Base-by-base conservation (phyloP, 1,140 invertebrate species). In the Sipha flava region DNA sequence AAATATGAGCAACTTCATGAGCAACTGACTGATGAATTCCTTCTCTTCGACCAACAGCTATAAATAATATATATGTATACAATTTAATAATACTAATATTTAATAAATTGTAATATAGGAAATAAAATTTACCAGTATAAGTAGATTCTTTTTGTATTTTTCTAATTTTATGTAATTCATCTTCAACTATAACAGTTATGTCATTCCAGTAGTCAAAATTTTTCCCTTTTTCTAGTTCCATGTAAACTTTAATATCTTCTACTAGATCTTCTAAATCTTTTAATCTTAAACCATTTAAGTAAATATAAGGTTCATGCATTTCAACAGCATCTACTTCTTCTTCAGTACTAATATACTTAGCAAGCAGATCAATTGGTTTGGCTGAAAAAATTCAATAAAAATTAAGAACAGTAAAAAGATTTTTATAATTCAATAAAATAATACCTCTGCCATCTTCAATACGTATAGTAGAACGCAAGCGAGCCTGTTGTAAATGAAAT, bases 291-390 rank as follows among this genome's bases (percentile, higher is more conserved):
- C 97, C 97, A 85, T 97, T 94, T 0, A 99, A 87, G 85, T 98
- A 97, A 0, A 94, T 95, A 83, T 98, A 99, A 0, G 98, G 97
- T 86, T 99, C 97, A 84, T 98, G 95, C 94, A 99, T 97, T 87
- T 99, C 97, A 31, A 98, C 92, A 3, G 95, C 93, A 85, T 95
- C 93, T 43, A 95, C 92, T 83, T 95, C 92, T 83, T 96, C 94
- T 84, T 97, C 94, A 0, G 93, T 93, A 85, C 93, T 95, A 34
- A 99, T 96, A 84, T 99, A 99, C 86, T 97, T 95, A 0, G 96
- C 96, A 54, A 99, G 86, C 70, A 99, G 88, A 89, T 99, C 98
- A 83, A 99, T 99, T 0, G 98, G 96, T 85, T 99, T 99, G 0
- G 97, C 97, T 89, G 84, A 57, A 85, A 66, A 85, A 72, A 84